A percentile compares a stretch with the other conserved stretches of the same genome.
These are phyloP conservation scores for Aphis craccivora DNA, from an alignment of 1,140 invertebrate species.

Conservation along the genomic window DNA sequence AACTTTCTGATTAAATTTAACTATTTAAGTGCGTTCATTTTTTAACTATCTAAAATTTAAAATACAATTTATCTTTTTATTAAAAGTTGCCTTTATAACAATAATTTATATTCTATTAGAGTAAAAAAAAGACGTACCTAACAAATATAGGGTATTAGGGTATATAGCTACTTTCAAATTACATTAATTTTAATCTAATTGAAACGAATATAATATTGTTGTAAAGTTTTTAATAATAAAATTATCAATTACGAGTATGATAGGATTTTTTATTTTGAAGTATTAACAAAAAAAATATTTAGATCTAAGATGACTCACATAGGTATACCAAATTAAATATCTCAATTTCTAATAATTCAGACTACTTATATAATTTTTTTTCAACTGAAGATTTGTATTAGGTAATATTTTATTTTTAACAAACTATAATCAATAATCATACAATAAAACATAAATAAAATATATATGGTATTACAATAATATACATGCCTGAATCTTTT, in stretches of 20 bases:
- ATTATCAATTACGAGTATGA: not conserved
- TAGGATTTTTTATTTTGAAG: not conserved
- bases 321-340: too few relatives aligned
- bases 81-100: too few relatives aligned
- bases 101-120: too few relatives aligned
- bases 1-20: not conserved
- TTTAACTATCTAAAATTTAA: not conserved
- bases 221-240: not conserved
- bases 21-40: not conserved
- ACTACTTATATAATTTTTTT: not conserved
- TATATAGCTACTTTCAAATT: not conserved
- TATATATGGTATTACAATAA: not conserved
- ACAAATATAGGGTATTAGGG: too few relatives aligned
- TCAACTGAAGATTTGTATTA: not conserved
- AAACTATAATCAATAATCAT: not conserved
- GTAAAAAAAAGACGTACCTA: too few relatives aligned
- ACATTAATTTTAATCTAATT: not conserved
- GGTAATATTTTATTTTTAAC: not conserved
- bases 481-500: slow-evolving; percentile 11
- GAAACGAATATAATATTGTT: not conserved
- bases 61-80: too few relatives aligned
- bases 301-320: not conserved
- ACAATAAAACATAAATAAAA: not conserved
- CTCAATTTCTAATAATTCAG: not conserved
- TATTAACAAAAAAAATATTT: not conserved